A percentile compares a stretch with the other conserved stretches of the same genome.
These are phyloP conservation scores for Chymomyza caudatula DNA, from an alignment of 2,888 invertebrate species.

Conservation along the genomic window DNA sequence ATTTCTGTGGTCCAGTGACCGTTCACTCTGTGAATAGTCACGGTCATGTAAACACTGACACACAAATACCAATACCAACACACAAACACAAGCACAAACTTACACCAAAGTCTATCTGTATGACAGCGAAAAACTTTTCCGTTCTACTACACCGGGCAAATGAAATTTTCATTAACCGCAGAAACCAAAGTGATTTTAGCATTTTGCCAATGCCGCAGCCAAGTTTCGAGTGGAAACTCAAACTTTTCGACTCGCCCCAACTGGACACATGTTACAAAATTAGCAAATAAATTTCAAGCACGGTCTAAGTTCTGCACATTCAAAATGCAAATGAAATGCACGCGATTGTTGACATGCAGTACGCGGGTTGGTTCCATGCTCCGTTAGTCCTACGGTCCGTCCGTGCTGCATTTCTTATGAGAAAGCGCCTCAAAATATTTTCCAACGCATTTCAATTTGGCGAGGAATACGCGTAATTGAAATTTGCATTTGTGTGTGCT, in stretches of 20 bases:
- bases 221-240: conserved; percentile 52
- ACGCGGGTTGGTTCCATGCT: neutral
- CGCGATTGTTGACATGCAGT: conserved; percentile 58
- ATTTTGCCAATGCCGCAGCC: conserved; percentile 21
- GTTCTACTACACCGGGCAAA: conserved; percentile 30
- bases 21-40: neutral
- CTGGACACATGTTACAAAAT: conserved; percentile 69
- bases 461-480: conserved; percentile 67
- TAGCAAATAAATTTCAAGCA: conserved; percentile 65
- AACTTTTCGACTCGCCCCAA: conserved; percentile 63
- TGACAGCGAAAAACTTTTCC: conserved; percentile 44
- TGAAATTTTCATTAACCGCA: conserved; percentile 68
- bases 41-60: neutral
- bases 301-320: conserved; percentile 55
- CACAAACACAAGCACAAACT: neutral
- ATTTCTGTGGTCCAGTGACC: conserved; percentile 33
- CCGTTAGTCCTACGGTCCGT: neutral
- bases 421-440: conserved; percentile 58
- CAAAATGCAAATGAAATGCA: conserved; percentile 67
- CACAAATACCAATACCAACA: neutral
- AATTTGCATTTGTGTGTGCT: conserved; percentile 66
- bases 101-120: neutral
- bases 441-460: conserved; percentile 64
- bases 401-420: conserved; percentile 62
- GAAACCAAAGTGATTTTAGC: conserved; percentile 63